A percentile compares a stretch with the other conserved stretches of the same genome.
Conservation (phyloP, 2,888 invertebrate genomes). For the Agrotis clavis region DNA sequence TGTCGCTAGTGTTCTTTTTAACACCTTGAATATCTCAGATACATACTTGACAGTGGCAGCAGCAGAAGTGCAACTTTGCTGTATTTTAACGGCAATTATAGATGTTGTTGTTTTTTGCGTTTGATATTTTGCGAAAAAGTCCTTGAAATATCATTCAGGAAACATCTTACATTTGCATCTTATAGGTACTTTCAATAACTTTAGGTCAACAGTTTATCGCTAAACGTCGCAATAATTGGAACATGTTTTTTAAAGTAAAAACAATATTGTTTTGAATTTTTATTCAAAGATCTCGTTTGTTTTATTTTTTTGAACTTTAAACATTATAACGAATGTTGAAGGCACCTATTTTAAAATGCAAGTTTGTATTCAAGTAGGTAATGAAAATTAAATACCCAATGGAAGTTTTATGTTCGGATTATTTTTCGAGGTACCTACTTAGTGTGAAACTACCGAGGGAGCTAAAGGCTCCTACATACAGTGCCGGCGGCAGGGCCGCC, state of each 20-base stretch:
- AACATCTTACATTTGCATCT: conserved; percentile 21
- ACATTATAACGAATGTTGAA: conserved; percentile 21
- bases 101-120: too few species aligned
- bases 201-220: conserved; percentile 42
- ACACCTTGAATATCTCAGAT: too few species aligned
- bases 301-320: background rate
- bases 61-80: too few species aligned
- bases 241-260: conserved; percentile 20
- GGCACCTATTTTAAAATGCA: background rate
- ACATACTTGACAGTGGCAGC: too few species aligned
- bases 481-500: too few species aligned
- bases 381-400: too few species aligned
- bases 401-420: too few species aligned
- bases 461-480: too few species aligned
- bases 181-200: conserved; percentile 20
- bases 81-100: too few species aligned
- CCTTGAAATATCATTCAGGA: conserved; percentile 49
- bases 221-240: conserved; percentile 1
- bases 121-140: conserved; percentile 1
- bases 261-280: conserved; percentile 14
- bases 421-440: too few species aligned
- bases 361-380: background rate
- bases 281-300: conserved; percentile 2
- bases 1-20: too few species aligned
- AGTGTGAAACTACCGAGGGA: too few species aligned